Conservation (phyloP, 2,888 invertebrate species). For the Tetragnatha montana region DNA sequence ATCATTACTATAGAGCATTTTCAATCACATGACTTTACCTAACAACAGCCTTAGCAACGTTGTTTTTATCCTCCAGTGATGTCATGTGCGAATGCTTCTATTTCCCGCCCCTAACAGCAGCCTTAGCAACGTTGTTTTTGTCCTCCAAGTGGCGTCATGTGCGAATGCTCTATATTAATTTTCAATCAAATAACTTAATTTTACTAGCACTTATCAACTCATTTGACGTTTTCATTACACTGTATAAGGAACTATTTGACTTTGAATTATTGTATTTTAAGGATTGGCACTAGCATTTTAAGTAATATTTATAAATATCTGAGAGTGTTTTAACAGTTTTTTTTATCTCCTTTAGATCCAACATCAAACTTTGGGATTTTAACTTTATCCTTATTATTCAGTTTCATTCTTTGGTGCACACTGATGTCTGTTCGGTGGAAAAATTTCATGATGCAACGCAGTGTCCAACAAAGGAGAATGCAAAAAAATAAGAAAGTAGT, state of each 20-base stretch:
- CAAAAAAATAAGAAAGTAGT: neutral
- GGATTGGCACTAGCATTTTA: neutral
- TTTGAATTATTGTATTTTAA: neutral
- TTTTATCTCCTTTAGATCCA: conserved; percentile 37
- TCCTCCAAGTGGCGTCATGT: no score
- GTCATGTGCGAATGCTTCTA: no score
- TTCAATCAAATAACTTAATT: no score
- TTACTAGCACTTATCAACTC: neutral
- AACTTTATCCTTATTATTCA: conserved; percentile 36
- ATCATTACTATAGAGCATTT: no score
- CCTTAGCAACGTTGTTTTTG: no score
- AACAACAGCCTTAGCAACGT: no score
- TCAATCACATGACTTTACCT: no score
- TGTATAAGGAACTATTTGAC: neutral
- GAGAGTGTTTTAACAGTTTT: neutral
- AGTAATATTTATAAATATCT: neutral
- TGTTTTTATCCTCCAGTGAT: no score
- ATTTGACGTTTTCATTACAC: neutral
- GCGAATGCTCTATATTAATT: no score
- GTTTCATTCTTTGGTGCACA: conserved; percentile 44
- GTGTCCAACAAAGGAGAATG: conserved; percentile 9
- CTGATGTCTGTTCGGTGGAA: conserved; percentile 43
- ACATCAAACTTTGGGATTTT: conserved; percentile 54
- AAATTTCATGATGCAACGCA: conserved; percentile 39
- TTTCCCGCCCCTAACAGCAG: no score